phyloP scores from a whole-genome alignment of 2,113 vertebrate genomes.

The Rhizomys pruinosus region DNA sequence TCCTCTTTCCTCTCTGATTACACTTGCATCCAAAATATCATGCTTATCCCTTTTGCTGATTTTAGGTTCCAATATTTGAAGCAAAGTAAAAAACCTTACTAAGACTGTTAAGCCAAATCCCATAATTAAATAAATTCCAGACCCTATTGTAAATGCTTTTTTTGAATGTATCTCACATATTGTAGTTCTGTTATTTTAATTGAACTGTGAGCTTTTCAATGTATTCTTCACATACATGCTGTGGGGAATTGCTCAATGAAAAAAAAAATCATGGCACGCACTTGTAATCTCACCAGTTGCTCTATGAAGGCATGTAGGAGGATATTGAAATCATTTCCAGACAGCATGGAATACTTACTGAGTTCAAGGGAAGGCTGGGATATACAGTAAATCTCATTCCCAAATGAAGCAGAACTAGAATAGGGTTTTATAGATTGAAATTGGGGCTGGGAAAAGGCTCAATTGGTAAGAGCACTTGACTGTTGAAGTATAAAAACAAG shows the following conservation, averaged over 20 bases:
- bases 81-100: background rate
- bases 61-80: background rate
- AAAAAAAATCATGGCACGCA: background rate
- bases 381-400: background rate
- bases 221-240: background rate
- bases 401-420: background rate
- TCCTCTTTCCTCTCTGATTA: background rate
- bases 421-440: background rate
- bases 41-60: background rate
- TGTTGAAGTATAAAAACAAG: background rate
- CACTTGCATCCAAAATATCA: background rate
- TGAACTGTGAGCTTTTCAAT: background rate
- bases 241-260: background rate
- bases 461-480: background rate
- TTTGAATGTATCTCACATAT: background rate
- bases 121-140: background rate
- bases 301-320: background rate
- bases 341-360: background rate
- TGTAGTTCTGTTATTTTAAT: conserved; percentile 4
- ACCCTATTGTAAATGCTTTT: background rate
- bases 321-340: background rate
- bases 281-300: background rate
- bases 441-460: no score
- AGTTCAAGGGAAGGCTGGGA: background rate
- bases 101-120: background rate